Percentiles rank a stretch among this genome's conserved stretches.
phyloP scores from a whole-genome alignment of 1,140 invertebrate species.

The Ladona fulva region DNA sequence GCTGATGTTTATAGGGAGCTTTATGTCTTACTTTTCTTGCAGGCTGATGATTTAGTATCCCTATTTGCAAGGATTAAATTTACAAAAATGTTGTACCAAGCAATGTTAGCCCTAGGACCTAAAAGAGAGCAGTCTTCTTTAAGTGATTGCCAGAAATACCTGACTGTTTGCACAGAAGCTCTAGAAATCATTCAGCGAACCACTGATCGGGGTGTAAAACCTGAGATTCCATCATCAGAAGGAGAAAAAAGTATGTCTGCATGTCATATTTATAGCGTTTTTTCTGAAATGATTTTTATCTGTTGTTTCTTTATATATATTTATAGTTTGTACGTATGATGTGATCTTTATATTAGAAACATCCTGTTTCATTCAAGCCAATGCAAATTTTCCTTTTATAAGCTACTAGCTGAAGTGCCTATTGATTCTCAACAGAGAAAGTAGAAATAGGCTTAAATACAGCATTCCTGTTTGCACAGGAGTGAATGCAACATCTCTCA shows the following conservation, averaged over 20 bases:
- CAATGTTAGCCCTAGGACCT: conserved; percentile 56
- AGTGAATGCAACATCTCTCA: no score
- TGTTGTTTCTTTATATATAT: no score
- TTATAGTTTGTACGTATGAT: no score
- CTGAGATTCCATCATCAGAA: not conserved
- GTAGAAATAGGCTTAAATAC: no score
- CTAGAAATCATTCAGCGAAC: conserved; percentile 72
- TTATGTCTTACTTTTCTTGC: conserved; percentile 18
- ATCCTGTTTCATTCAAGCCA: no score
- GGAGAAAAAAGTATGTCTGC: not conserved
- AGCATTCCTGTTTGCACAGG: no score
- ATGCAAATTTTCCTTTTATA: no score
- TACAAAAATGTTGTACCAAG: conserved; percentile 74
- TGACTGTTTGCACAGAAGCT: conserved; percentile 62
- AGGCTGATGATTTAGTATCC: conserved; percentile 52
- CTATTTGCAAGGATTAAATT: conserved; percentile 76
- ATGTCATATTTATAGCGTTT: not conserved
- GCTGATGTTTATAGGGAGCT: no score
- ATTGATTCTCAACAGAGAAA: no score
- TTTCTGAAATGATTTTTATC: no score
- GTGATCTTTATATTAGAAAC: no score
- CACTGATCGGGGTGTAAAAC: conserved; percentile 48
- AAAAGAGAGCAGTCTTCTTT: conserved; percentile 47
- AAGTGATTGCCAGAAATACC: conserved; percentile 54
- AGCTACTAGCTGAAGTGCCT: no score